A percentile compares a stretch with the other conserved stretches of the same genome.
These are phyloP conservation scores for Calameuta filiformis DNA, from an alignment of 2,888 invertebrate genomes.

Conservation along the genomic window DNA sequence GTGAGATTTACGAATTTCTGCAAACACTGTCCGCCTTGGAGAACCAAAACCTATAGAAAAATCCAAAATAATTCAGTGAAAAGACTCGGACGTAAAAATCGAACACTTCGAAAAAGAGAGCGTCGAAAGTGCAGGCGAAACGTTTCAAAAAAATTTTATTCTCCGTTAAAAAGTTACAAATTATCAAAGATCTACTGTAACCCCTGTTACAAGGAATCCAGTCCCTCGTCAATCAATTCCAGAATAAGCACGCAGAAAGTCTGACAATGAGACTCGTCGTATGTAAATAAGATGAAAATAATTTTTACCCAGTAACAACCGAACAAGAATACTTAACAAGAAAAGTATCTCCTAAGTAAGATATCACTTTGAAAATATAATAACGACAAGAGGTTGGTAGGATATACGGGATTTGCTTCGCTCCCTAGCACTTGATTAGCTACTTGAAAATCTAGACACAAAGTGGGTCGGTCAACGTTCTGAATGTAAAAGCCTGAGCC, in stretches of 20 bases:
- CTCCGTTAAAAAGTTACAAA: conserved; percentile 25
- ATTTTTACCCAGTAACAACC: neutral
- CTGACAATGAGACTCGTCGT: neutral
- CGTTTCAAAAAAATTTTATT: conserved; percentile 7
- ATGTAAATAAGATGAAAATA: neutral
- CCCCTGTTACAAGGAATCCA: conserved; percentile 35
- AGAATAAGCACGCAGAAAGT: neutral
- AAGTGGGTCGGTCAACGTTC: conserved; percentile 11
- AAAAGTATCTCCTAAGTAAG: neutral
- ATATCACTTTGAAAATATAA: neutral
- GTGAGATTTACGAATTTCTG: neutral
- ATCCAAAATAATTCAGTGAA: neutral
- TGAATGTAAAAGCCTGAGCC: conserved; percentile 25
- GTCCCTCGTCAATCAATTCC: neutral
- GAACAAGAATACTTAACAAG: neutral
- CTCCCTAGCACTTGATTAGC: neutral
- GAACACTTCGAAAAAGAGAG: neutral
- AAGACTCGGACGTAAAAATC: neutral
- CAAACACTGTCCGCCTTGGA: neutral
- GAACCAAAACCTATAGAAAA: neutral
- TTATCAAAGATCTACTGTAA: conserved; percentile 37
- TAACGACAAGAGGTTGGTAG: neutral
- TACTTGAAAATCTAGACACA: neutral
- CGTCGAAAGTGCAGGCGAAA: conserved; percentile 1
- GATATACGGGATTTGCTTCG: neutral